These are phyloP conservation scores for Rhincodon typus DNA, from an alignment of 2,797 vertebrate genomes.

Conservation along the genomic window DNA sequence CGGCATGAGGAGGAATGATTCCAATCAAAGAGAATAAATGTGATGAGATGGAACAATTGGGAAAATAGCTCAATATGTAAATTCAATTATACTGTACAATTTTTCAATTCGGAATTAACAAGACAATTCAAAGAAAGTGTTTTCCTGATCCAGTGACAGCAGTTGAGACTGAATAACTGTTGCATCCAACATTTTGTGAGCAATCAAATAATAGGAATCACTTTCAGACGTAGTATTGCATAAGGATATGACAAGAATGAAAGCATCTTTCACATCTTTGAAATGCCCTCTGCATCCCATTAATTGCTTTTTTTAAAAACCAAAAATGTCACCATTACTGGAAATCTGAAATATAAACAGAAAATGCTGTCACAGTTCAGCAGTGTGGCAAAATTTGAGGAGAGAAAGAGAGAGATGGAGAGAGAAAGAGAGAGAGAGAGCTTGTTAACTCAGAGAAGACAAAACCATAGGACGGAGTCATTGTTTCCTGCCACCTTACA, in stretches of 20 bases:
- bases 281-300: not conserved
- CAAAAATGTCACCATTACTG: too few species aligned
- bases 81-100: not conserved
- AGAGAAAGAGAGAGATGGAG: too few species aligned
- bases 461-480: too few species aligned
- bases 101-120: not conserved
- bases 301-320: not conserved
- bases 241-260: not conserved
- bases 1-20: not conserved
- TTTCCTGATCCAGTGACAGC: not conserved
- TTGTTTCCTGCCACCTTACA: too few species aligned
- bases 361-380: not conserved
- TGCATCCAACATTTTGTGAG: not conserved
- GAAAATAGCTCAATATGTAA: not conserved
- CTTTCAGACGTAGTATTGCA: not conserved
- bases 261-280: not conserved
- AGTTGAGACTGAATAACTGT: not conserved
- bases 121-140: not conserved
- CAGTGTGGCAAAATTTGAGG: not conserved
- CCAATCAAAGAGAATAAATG: not conserved
- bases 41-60: not conserved
- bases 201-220: not conserved
- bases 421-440: too few species aligned
- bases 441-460: too few species aligned
- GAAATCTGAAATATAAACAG: too few species aligned